phyloP scores from a whole-genome alignment of 2,113 vertebrate genomes.

The Tachysurus fulvidraco region DNA sequence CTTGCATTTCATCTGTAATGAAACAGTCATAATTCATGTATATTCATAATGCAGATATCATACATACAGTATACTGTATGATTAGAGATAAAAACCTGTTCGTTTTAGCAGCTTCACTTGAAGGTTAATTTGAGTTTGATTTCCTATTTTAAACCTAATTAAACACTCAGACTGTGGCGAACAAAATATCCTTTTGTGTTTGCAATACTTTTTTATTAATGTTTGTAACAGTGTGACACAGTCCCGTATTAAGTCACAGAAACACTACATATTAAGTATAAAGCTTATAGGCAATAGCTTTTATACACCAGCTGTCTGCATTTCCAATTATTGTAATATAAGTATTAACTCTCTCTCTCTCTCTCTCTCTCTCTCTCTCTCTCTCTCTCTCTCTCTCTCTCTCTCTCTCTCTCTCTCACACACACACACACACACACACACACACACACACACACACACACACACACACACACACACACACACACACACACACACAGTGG shows the following conservation, averaged over 20 bases:
- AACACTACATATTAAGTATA: not conserved
- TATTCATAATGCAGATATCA: not conserved
- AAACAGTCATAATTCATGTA: not conserved
- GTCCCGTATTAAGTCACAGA: not conserved
- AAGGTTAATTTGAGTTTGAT: not conserved
- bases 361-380: no score
- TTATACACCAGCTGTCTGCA: not conserved
- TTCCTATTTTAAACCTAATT: not conserved
- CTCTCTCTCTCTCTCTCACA: no score
- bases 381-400: no score
- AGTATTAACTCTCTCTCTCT: not conserved
- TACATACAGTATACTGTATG: no score
- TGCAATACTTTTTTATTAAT: not conserved
- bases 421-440: no score
- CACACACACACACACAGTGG: not conserved
- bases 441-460: not conserved
- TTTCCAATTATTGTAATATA: not conserved
- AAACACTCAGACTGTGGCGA: not conserved
- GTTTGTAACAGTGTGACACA: not conserved
- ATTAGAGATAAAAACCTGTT: not conserved
- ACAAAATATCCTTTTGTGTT: not conserved
- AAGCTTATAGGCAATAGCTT: not conserved
- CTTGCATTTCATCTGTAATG: not conserved
- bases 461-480: slow-evolving; percentile 2
- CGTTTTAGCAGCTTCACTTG: not conserved